Percentiles rank a stretch among this genome's conserved stretches.
Evolutionary conservation across 2,113 vertebrate species (phyloP).

Genomic region (Chaenocephalus aceratus): DNA sequence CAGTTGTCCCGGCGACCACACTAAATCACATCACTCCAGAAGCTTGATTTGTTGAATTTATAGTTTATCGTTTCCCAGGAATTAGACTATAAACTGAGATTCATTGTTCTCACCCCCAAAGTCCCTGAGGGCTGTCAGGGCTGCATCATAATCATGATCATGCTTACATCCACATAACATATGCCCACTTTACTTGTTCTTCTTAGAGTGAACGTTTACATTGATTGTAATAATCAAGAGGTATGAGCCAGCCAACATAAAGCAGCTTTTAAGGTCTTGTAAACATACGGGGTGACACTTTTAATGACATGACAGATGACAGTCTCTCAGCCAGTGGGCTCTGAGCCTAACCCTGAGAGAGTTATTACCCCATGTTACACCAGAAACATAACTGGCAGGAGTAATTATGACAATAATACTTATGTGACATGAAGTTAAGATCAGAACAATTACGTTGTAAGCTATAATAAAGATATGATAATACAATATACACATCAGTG

Average conservation of each 20-base stretch:
- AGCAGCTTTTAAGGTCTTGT: background rate
- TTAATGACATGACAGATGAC: background rate
- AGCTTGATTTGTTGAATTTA: slow-evolving; percentile 23
- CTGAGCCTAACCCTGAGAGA: too few species aligned
- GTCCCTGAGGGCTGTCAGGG: slow-evolving; percentile 12
- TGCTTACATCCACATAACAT: too few species aligned
- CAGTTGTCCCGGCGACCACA: too few species aligned
- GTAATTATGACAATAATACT: background rate
- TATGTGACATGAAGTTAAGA: background rate
- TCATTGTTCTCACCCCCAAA: slow-evolving; percentile 38
- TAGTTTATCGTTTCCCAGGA: slow-evolving; percentile 10
- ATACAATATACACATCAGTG: too few species aligned
- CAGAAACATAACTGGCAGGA: too few species aligned
- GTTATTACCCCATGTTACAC: too few species aligned
- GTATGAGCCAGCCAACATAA: background rate
- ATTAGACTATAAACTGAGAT: slow-evolving; percentile 22
- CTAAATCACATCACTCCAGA: background rate
- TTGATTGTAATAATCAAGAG: background rate
- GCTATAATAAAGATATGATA: background rate
- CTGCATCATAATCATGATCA: too few species aligned
- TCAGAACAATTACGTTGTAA: background rate
- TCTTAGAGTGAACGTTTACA: background rate
- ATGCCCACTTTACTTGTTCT: background rate
- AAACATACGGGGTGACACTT: background rate
- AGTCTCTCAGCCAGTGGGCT: background rate